Base-by-base conservation (phyloP, 2,113 vertebrate genomes). In the Eidolon helvum region DNA sequence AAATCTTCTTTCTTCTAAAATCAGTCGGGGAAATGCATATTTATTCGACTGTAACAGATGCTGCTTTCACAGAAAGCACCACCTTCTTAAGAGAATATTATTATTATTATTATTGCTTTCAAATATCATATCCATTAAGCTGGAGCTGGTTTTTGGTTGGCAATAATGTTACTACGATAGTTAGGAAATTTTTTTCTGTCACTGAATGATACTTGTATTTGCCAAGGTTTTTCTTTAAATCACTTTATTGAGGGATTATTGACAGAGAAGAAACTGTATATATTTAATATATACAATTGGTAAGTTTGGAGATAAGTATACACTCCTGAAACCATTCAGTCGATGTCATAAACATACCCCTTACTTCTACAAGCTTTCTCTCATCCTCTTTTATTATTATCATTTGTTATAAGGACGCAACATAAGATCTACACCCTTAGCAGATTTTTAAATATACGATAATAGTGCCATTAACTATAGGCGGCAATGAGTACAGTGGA, bases 251-350 rank as follows among this genome's bases (percentile, higher is more conserved):
- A 92, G 11, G 19, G 68, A 45, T 82, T 40, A 63, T n/a, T 80
- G 30, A 84, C n/a, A 66, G 22, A 48, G 24, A 88, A 71, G 74
- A 72, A 78, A 7, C 26, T 88, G 26, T 48, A 2, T 24, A 22
- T 40, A 59, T 66, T 84, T 83, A 33, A 43, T 72, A 28, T 65
- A n/a, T 84, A 33, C 21, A 30, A 7, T n/a, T 85, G 55, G 15
- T 92, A 71, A 92, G 33, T 88, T 89, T 89, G 12, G 26, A 94
- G 45, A 80, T n/a, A 75, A 77, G 22, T 68, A 45, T n/a, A 84
- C 1, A 48, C 4, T 6, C 26, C 55, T 38, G 16, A 86, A 63
- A 38, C 59, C 11, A 82, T 82, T 82, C 33, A 40, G 4, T 38
- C 59, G 69, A 24, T 87, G n/a, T 35, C 24, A 30, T 92, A n/a